phyloP scores from a whole-genome alignment of 2,888 invertebrate genomes.

The Lochmaea crataegi region DNA sequence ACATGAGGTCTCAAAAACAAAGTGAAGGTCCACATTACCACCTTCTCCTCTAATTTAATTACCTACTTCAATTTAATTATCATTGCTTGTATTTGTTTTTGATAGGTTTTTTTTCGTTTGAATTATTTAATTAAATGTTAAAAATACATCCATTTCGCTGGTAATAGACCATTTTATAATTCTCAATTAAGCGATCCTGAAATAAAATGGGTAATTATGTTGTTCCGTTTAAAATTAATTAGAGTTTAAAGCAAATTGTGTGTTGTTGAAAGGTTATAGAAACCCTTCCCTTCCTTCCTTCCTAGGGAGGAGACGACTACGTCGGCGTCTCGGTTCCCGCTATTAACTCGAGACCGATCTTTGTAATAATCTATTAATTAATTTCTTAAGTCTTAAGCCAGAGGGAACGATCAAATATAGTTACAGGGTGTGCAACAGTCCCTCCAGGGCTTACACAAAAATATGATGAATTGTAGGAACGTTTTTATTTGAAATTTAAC shows the following conservation, averaged over 20 bases:
- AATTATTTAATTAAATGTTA: neutral
- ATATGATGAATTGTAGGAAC: neutral
- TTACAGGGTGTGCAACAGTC: neutral
- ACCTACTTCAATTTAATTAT: too few relatives aligned
- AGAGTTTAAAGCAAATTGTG: constrained; percentile 25
- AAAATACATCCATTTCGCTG: neutral
- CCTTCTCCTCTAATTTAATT: too few relatives aligned
- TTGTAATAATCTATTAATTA: constrained; percentile 41
- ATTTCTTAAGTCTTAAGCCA: constrained; percentile 38
- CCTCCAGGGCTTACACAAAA: neutral
- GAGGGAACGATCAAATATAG: neutral
- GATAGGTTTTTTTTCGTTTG: neutral
- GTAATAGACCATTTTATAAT: constrained; percentile 10
- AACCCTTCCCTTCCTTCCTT: neutral
- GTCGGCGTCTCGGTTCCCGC: constrained; percentile 21
- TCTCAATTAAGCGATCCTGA: constrained; percentile 9
- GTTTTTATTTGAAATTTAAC: neutral
- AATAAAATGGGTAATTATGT: constrained; percentile 27
- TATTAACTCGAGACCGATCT: constrained; percentile 37
- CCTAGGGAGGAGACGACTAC: neutral
- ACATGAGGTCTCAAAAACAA: too few relatives aligned
- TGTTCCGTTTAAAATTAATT: constrained; percentile 36
- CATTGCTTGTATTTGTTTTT: too few relatives aligned
- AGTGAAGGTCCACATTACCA: too few relatives aligned
- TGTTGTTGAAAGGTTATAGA: constrained; percentile 14